Conservation (phyloP, 2,113 vertebrate species). For the Chascanopsetta lugubris region DNA sequence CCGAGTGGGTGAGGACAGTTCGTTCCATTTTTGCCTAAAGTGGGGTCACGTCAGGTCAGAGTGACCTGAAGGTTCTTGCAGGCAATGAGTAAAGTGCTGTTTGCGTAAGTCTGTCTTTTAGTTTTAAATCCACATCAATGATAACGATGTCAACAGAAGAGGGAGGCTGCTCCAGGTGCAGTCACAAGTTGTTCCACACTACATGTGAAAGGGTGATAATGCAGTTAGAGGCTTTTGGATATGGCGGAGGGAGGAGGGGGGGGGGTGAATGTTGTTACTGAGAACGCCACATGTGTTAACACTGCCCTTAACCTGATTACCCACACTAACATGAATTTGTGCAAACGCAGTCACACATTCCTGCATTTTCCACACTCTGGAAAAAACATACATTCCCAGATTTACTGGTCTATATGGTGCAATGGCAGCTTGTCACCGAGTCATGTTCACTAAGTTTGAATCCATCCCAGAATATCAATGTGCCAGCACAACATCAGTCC, state of each 20-base stretch:
- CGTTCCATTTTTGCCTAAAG: not conserved
- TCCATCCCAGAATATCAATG: constrained; percentile 1
- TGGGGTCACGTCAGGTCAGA: not conserved
- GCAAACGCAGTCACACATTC: constrained; percentile 1
- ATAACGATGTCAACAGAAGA: not conserved
- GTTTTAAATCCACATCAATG: too few relatives aligned
- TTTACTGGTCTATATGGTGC: not conserved
- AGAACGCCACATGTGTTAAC: not conserved
- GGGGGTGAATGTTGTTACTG: constrained; percentile 12
- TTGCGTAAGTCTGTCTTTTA: too few relatives aligned
- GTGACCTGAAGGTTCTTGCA: not conserved
- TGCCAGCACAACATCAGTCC: not conserved
- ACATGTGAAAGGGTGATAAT: constrained; percentile 14
- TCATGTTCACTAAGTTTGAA: constrained; percentile 32
- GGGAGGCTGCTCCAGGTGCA: not conserved
- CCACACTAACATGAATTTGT: constrained; percentile 12
- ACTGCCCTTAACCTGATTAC: constrained; percentile 6
- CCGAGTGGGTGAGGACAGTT: not conserved
- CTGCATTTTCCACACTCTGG: constrained; percentile 3
- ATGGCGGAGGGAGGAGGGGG: too few relatives aligned
- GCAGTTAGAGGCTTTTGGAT: not conserved
- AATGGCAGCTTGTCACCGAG: not conserved
- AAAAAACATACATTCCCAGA: not conserved
- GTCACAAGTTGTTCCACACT: not conserved
- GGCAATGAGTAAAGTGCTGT: too few relatives aligned